Base-by-base conservation (phyloP, 2,113 vertebrate genomes). In the Rissa tridactyla region DNA sequence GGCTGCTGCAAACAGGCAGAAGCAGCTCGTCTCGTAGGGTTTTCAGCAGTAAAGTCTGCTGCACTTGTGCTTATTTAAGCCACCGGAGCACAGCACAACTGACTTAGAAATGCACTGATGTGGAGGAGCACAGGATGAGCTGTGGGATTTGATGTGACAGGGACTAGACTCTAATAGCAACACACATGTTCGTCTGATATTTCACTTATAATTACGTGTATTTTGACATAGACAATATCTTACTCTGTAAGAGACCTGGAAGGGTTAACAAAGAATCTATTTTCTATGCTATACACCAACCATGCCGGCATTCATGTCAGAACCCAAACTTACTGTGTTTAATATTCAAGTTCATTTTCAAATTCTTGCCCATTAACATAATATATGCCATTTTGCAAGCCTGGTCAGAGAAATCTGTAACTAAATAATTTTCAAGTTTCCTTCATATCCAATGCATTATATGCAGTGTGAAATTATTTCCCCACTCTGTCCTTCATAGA, bases 381-480 rank as follows among this genome's bases (percentile, higher is more conserved):
- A 98, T 98, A 97, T 97, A 98, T 98, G 96, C 97, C 70, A 97
- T 78, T 98, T 98, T 98, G 94, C 98, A 98, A 98, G 98, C 97
- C 98, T 96, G 98, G 98, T 98, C 98, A 98, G 95, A 98, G 96
- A 98, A 97, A 97, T 98, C 98, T 98, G 98, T 97, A 98, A 98
- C 97, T 97, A 98, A 98, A 98, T 98, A 98, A 98, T 98, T 98
- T 98, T 98, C 98, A 97, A 98, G 97, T 98, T 98, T 98, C 96
- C 97, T 98, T 98, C 97, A 98, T 98, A 98, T 96, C 96, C 97
- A 97, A 98, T 98, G 97, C 88, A 98, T 98, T 98, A 98, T 97
- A 98, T 98, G 98, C 98, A 98, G 98, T 98, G 98, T 98, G 98
- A 98, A 98, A 98, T 98, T 98, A 98, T 98, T 98, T 98, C 95